phyloP scores from a whole-genome alignment of 2,113 vertebrate genomes.

The Peromyscus maniculatus region DNA sequence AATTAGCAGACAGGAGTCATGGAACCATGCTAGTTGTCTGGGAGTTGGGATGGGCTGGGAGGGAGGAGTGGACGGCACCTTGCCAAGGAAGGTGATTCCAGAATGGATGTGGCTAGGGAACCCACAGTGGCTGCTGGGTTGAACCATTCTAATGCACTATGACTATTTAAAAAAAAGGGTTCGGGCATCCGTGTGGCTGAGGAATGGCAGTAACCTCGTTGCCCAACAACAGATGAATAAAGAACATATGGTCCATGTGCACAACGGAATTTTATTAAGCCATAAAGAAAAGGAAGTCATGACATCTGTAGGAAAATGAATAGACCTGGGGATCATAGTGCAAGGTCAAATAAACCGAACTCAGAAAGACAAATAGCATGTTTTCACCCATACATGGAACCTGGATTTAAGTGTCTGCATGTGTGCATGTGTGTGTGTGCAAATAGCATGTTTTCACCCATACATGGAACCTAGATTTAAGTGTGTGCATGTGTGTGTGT shows the following conservation, averaged over 20 bases:
- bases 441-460: no score
- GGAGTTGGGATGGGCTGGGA: not conserved
- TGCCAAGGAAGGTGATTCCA: slow-evolving; percentile 22
- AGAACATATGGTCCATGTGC: not conserved
- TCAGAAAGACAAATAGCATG: not conserved
- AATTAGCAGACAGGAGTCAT: not conserved
- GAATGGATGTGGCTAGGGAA: slow-evolving; percentile 6
- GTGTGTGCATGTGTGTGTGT: no score
- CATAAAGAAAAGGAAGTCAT: not conserved
- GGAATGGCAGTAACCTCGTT: not conserved
- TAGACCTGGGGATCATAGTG: not conserved
- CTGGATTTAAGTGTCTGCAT: not conserved
- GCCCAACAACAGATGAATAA: not conserved
- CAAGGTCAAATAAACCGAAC: not conserved
- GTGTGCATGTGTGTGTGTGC: not conserved
- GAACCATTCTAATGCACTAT: slow-evolving; percentile 12
- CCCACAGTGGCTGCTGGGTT: not conserved
- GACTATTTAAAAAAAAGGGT: not conserved
- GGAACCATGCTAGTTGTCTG: slow-evolving; percentile 26
- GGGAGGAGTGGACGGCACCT: not conserved
- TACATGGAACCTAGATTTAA: no score
- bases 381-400: not conserved
- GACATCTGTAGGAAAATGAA: not conserved
- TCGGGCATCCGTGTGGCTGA: not conserved
- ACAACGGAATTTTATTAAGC: not conserved